Base-by-base conservation (phyloP, 2,797 vertebrate species). In the Spatula versicolor region DNA sequence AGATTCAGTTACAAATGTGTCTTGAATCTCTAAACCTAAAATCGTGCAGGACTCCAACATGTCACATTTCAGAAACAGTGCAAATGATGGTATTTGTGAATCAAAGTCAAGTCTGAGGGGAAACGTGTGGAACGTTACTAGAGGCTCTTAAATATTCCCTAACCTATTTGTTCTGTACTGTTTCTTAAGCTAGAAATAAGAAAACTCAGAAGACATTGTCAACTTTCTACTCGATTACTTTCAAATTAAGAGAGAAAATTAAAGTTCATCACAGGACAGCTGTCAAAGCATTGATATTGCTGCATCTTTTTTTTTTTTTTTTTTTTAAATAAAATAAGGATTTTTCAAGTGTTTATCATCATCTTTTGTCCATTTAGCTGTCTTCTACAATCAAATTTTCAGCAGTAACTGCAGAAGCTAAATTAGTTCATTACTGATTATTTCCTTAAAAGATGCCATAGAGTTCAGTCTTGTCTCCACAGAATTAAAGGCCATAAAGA, bases 1-100 rank as follows among this genome's bases (percentile, higher is more conserved):
- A 90, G 96, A 79, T 87, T 90, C 94, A 85, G 82, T 83, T 97
- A 97, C 95, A 96, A 93, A 95, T 96, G 91, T 90, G 90, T 92
- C 82, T 96, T 0, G 5, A 96, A 96, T 96, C 80, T 91, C 84
- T 94, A 97, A 97, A 94, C 35, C 78, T 94, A 77, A 94, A 94
- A 93, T 85, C 87, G 69, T 92, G 94, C 80, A 94, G 92, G 88
- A 94, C 91, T 94, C 39, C 72, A 75, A 20, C 1, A 0, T 90
- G 90, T 93, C 96, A 95, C 79, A 28, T 91, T 92, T 76, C 91
- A 83, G 86, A 92, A 90, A 83, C 66, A 81, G 88, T 72, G 87
- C 78, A 86, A 92, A 69, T 88, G 72, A 87, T 77, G 45, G 69
- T 69, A 60, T 93, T 88, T 85, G 66, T 76, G 77, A 97, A 93